Percentiles rank a stretch among this genome's conserved stretches.
Evolutionary conservation across 2,888 invertebrate genomes (phyloP).

Genomic region (Epicampocera succincta): DNA sequence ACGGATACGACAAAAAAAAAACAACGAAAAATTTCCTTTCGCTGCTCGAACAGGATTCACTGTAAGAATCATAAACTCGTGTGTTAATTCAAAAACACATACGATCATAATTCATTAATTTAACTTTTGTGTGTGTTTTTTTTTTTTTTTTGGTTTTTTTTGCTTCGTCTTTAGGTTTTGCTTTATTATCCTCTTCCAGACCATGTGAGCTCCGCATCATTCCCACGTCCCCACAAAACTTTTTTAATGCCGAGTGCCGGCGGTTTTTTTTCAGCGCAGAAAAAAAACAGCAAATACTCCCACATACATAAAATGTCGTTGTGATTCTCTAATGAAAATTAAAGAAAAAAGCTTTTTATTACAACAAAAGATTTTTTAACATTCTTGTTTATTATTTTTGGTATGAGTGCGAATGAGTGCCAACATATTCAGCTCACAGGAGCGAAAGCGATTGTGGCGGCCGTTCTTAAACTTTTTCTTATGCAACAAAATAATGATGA

Average conservation of each 20-base stretch:
- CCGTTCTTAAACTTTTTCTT: no score
- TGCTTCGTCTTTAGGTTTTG: slow-evolving; percentile 36
- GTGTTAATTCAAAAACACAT: slow-evolving; percentile 66
- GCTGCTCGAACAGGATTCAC: slow-evolving; percentile 52
- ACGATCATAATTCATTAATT: slow-evolving; percentile 60
- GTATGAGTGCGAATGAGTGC: slow-evolving; percentile 8
- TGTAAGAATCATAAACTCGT: slow-evolving; percentile 51
- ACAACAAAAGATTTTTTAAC: slow-evolving; percentile 56
- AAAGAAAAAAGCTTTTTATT: slow-evolving; percentile 65
- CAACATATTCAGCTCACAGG: background rate
- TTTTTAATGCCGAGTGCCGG: slow-evolving; percentile 4
- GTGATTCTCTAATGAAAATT: slow-evolving; percentile 66
- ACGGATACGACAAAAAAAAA: slow-evolving; percentile 70
- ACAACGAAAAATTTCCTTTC: slow-evolving; percentile 61
- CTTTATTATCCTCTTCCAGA: slow-evolving; percentile 9
- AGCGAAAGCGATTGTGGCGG: no score
- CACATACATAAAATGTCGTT: slow-evolving; percentile 49
- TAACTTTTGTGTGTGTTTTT: no score
- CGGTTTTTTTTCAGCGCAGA: slow-evolving; percentile 15
- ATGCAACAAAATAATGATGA: no score
- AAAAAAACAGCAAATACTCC: no score
- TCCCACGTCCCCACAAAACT: background rate
- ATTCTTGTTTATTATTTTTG: slow-evolving; percentile 26
- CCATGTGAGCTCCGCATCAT: slow-evolving; percentile 12
- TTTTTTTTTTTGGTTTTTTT: no score